phyloP scores from a whole-genome alignment of 2,113 vertebrate species.

The Acinonyx jubatus region DNA sequence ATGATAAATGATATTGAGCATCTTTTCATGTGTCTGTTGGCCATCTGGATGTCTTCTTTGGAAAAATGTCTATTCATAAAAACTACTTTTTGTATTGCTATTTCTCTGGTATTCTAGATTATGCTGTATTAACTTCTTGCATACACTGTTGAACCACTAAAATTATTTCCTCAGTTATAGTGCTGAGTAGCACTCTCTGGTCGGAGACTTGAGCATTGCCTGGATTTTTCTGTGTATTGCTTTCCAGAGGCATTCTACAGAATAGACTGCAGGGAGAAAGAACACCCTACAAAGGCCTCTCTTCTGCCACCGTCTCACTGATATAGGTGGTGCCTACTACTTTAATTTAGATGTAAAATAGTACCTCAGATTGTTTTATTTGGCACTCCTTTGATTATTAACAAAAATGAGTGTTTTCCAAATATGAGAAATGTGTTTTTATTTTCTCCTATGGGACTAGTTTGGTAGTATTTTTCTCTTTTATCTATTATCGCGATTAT shows the following conservation, averaged over 20 bases:
- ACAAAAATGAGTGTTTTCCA: conserved; percentile 44
- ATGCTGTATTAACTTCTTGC: neutral
- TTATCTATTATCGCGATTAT: conserved; percentile 8
- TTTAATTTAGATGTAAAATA: neutral
- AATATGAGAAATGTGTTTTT: neutral
- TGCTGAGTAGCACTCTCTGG: neutral
- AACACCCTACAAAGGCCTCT: neutral
- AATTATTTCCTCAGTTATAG: neutral
- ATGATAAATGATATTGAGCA: neutral
- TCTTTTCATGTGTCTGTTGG: neutral
- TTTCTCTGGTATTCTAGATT: conserved; percentile 12
- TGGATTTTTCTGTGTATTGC: neutral
- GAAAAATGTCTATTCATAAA: neutral
- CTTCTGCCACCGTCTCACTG: neutral
- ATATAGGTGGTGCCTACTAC: neutral
- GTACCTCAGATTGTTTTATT: neutral
- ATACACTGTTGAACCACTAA: neutral
- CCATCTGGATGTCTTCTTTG: neutral
- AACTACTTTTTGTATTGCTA: neutral
- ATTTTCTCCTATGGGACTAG: neutral
- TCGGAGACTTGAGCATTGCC: neutral
- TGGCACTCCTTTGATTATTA: conserved; percentile 20
- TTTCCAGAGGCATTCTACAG: neutral
- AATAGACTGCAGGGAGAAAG: neutral
- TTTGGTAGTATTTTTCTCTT: conserved; percentile 10